These are phyloP conservation scores for Eilema sororculum DNA, from an alignment of 2,888 invertebrate species.

Conservation along the genomic window DNA sequence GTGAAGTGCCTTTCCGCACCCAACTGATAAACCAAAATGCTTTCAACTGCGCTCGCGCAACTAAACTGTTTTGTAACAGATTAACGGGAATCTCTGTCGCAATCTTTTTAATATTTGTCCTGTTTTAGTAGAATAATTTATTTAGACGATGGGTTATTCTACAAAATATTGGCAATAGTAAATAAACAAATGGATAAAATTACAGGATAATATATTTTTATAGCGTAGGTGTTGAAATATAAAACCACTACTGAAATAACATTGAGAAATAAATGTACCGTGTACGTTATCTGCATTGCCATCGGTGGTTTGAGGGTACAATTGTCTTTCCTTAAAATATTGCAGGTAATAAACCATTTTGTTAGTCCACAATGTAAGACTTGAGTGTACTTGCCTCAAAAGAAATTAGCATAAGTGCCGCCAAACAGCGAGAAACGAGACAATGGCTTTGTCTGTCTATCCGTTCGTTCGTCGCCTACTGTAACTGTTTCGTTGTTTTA, in stretches of 20 bases:
- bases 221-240: not conserved
- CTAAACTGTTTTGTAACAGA: conserved; percentile 52
- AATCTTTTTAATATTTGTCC: not conserved
- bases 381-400: conserved; percentile 74
- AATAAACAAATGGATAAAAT: not conserved
- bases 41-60: conserved; percentile 70
- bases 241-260: conserved; percentile 9
- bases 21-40: conserved; percentile 70
- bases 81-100: conserved; percentile 43
- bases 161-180: not conserved
- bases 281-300: conserved; percentile 38
- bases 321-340: conserved; percentile 66
- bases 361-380: conserved; percentile 71
- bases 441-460: conserved; percentile 84
- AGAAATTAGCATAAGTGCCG: conserved; percentile 84
- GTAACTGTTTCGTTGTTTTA: conserved; percentile 73
- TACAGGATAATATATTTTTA: not conserved
- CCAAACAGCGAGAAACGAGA: conserved; percentile 73
- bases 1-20: conserved; percentile 67
- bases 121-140: conserved; percentile 28
- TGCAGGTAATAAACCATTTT: conserved; percentile 72
- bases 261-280: conserved; percentile 10
- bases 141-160: conserved; percentile 2
- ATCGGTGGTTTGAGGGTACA: conserved; percentile 46
- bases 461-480: conserved; percentile 71